Evolutionary conservation across 2,113 vertebrate genomes (phyloP).

Genomic region (Tragelaphus strepsiceros): DNA sequence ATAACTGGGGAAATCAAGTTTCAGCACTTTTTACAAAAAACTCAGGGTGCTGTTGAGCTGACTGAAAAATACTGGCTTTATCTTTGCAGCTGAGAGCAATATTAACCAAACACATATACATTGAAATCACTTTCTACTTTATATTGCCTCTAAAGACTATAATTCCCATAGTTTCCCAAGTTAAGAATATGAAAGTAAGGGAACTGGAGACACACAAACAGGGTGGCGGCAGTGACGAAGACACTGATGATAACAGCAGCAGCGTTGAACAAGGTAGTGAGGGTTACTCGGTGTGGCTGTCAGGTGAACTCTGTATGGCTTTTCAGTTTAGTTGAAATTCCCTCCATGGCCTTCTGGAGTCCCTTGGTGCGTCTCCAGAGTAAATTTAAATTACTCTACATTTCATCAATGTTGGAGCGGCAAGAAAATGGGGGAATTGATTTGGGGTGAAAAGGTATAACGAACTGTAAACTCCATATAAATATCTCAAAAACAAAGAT

Average conservation of each 20-base stretch:
- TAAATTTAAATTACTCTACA: conserved; percentile 45
- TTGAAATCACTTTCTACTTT: neutral
- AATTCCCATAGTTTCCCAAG: neutral
- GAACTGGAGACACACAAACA: neutral
- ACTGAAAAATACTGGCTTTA: conserved; percentile 11
- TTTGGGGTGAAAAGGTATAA: conserved; percentile 74
- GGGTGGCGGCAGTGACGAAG: neutral
- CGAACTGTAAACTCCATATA: conserved; percentile 43
- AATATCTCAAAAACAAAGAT: conserved; percentile 78
- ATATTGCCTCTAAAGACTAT: neutral
- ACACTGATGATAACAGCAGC: neutral
- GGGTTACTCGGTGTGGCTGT: neutral
- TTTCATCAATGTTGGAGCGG: conserved; percentile 62
- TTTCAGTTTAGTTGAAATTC: conserved; percentile 64
- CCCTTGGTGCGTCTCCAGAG: conserved; percentile 46
- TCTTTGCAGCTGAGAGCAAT: neutral
- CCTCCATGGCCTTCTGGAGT: conserved; percentile 65
- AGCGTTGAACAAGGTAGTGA: neutral
- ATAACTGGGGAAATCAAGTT: neutral
- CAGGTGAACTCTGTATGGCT: conserved; percentile 35
- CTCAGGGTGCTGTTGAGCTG: neutral
- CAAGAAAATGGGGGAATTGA: conserved; percentile 59
- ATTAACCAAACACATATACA: neutral
- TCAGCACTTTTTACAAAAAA: neutral
- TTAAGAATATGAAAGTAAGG: neutral